Conservation (phyloP, 1,140 invertebrate species). For the Lysiphlebus fabarum region DNA sequence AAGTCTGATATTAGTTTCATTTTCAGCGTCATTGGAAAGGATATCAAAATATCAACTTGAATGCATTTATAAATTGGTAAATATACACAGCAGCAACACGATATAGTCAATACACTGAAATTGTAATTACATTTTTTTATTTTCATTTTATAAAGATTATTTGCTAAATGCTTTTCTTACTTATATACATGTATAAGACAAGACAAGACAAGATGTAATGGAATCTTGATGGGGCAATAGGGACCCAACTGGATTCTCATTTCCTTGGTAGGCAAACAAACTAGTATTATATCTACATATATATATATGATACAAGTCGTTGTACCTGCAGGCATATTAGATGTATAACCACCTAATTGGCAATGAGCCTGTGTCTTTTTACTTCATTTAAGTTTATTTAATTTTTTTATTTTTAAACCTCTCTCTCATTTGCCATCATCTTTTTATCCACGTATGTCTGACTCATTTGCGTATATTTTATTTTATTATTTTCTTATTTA, state of each 20-base stretch:
- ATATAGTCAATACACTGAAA: not conserved
- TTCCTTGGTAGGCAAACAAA: conserved; percentile 23
- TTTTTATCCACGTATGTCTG: too few species aligned
- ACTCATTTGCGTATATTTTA: not conserved
- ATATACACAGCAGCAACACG: not conserved
- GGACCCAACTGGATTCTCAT: conserved; percentile 21
- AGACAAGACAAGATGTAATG: too few species aligned
- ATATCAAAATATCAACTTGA: not conserved
- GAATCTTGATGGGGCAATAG: conserved; percentile 14
- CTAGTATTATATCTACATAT: conserved; percentile 12
- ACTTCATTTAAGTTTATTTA: conserved; percentile 9
- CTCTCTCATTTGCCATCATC: not conserved
- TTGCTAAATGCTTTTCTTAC: not conserved
- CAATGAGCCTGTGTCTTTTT: conserved; percentile 16
- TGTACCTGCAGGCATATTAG: conserved; percentile 19
- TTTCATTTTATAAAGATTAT: not conserved
- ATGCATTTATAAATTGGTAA: not conserved
- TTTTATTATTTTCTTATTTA: not conserved
- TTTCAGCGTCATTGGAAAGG: conserved; percentile 24
- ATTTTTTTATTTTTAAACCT: not conserved
- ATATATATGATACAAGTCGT: not conserved
- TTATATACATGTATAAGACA: too few species aligned
- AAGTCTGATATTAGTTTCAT: conserved; percentile 40
- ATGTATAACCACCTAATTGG: conserved; percentile 16
- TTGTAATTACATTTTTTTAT: conserved; percentile 23